Conservation (phyloP, 2,888 invertebrate genomes). For the Myathropa florea region DNA sequence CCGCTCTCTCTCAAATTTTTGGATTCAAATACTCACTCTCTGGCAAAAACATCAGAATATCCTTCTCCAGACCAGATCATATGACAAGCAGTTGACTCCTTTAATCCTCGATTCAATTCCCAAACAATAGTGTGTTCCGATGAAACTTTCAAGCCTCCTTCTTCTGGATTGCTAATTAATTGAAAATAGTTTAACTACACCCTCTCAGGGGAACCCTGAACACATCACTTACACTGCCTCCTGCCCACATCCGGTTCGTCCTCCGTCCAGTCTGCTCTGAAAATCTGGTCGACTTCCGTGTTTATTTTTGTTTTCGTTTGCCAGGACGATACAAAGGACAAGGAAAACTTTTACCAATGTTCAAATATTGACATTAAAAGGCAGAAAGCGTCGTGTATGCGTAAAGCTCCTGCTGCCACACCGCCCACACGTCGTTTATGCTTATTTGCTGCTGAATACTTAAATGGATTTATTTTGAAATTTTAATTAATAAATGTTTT, state of each 20-base stretch:
- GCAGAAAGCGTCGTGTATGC: constrained; percentile 12
- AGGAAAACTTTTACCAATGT: constrained; percentile 23
- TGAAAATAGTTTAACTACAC: not conserved
- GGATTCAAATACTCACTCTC: too few species aligned
- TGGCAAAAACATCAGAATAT: too few species aligned
- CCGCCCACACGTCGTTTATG: too few species aligned
- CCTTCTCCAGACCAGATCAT: too few species aligned
- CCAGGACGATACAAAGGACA: not conserved
- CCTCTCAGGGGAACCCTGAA: not conserved
- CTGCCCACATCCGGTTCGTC: not conserved
- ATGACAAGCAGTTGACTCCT: not conserved
- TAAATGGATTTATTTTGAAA: not conserved
- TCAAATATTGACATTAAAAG: constrained; percentile 28
- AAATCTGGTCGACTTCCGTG: not conserved
- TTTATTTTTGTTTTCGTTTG: constrained; percentile 1
- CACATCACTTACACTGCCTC: not conserved
- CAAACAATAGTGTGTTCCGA: not conserved
- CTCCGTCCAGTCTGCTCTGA: not conserved
- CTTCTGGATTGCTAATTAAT: constrained; percentile 16
- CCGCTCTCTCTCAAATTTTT: too few species aligned
- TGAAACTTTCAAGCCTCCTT: not conserved
- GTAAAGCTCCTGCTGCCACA: not conserved
- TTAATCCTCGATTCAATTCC: not conserved
- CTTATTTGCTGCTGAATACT: too few species aligned
- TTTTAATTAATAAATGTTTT: constrained; percentile 30